A percentile compares a stretch with the other conserved stretches of the same genome.
These are phyloP conservation scores for Pyrgilauda ruficollis DNA, from an alignment of 2,113 vertebrate genomes.

Conservation along the genomic window DNA sequence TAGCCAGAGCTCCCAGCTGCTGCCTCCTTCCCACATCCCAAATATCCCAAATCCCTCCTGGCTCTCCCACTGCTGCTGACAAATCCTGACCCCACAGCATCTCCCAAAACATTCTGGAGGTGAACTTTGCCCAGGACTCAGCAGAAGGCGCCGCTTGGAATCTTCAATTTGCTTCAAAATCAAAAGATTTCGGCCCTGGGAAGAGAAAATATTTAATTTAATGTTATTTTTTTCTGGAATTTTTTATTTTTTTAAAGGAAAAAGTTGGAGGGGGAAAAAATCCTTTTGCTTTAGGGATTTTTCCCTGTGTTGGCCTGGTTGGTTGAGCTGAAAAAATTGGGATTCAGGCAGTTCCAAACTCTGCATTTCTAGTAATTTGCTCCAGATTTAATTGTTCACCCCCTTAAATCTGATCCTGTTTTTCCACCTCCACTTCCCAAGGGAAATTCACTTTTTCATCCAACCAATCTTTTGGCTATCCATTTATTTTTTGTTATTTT, in stretches of 20 bases:
- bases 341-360: neutral
- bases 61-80: neutral
- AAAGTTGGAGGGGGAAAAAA: neutral
- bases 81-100: neutral
- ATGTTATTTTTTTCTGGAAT: neutral
- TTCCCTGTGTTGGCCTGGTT: neutral
- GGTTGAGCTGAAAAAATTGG: neutral
- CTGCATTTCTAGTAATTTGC: neutral
- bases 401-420: neutral
- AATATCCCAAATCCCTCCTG: neutral
- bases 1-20: slow-evolving; percentile 35
- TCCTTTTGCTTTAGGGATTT: neutral
- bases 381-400: neutral
- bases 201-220: neutral
- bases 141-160: neutral
- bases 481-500: neutral
- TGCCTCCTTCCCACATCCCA: neutral
- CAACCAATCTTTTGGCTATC: neutral
- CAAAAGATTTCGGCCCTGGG: neutral
- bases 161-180: neutral
- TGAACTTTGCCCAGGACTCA: neutral
- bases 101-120: neutral
- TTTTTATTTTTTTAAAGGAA: neutral
- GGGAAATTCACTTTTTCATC: neutral
- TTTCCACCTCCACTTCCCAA: neutral